phyloP scores from a whole-genome alignment of 2,888 invertebrate genomes.

The Capitulum mitella region DNA sequence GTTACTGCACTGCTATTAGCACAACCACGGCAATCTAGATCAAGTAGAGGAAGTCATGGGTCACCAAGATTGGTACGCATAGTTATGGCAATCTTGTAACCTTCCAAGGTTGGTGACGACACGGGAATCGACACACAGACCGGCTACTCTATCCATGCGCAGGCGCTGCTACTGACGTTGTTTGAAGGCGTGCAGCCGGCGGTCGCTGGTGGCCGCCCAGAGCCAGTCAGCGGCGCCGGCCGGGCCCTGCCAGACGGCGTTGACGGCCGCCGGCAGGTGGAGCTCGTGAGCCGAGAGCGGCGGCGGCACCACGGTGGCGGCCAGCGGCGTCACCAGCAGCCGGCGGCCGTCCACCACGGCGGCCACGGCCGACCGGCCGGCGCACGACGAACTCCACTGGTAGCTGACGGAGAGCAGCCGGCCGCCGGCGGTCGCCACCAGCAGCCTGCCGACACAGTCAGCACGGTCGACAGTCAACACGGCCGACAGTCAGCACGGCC shows the following conservation, averaged over 20 bases:
- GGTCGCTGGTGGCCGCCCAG: slow-evolving; percentile 2
- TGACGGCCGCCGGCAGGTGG: slow-evolving; percentile 44
- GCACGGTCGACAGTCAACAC: no score
- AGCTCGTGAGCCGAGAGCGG: slow-evolving; percentile 64
- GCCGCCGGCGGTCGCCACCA: background rate
- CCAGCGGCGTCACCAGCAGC: slow-evolving; percentile 63
- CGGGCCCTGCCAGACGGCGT: background rate
- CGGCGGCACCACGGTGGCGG: slow-evolving; percentile 67
- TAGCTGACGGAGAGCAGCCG: background rate
- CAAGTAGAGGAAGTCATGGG: no score
- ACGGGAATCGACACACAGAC: no score
- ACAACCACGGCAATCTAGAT: no score
- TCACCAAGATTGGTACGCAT: no score
- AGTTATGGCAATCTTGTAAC: no score
- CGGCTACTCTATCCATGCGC: no score
- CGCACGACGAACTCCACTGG: background rate
- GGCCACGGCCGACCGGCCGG: slow-evolving; percentile 28
- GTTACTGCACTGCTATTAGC: no score
- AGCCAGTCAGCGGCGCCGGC: no score
- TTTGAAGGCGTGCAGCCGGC: background rate
- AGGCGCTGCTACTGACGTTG: background rate
- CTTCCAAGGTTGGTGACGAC: no score
- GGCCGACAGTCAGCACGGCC: no score
- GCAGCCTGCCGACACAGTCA: background rate
- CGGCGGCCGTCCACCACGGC: slow-evolving; percentile 38